A percentile compares a stretch with the other conserved stretches of the same genome.
These are phyloP conservation scores for Caenorhabditis sp. DNA, from an alignment of 2,888 invertebrate species.

Conservation along the genomic window DNA sequence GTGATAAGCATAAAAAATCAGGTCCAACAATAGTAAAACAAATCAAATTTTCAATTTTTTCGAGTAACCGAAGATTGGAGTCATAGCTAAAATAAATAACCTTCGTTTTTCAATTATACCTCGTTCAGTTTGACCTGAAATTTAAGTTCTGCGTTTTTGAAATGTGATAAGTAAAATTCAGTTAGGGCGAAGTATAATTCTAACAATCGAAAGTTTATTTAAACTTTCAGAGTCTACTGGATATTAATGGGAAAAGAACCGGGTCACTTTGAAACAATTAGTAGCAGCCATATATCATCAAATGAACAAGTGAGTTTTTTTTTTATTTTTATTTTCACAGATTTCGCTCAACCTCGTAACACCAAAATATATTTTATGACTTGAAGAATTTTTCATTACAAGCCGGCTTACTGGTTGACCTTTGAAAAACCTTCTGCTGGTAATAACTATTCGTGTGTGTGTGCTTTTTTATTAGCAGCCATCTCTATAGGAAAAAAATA, in stretches of 20 bases:
- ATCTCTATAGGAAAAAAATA: neutral
- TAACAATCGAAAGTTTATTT: neutral
- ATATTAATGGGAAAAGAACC: slow-evolving; percentile 66
- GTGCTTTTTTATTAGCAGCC: neutral
- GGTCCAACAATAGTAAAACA: too few species aligned
- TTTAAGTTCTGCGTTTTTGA: too few species aligned
- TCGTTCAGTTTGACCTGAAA: too few species aligned
- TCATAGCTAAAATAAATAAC: too few species aligned
- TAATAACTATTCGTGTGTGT: neutral
- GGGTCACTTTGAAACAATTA: slow-evolving; percentile 66
- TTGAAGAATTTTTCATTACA: slow-evolving; percentile 1
- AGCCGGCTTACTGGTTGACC: slow-evolving; percentile 6
- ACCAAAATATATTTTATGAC: too few species aligned
- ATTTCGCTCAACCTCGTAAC: neutral
- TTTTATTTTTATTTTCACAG: slow-evolving; percentile 6
- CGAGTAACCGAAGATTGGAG: too few species aligned
- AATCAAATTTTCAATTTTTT: too few species aligned
- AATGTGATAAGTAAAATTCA: too few species aligned
- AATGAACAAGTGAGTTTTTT: slow-evolving; percentile 63
- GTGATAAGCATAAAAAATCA: too few species aligned
- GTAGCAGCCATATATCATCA: slow-evolving; percentile 68
- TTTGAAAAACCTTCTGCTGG: neutral
- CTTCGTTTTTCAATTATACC: too few species aligned
- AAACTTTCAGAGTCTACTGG: slow-evolving; percentile 66
- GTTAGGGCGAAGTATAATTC: neutral